Evolutionary conservation across 2,113 vertebrate genomes (phyloP).

Genomic region (Microcebus tavaratra): DNA sequence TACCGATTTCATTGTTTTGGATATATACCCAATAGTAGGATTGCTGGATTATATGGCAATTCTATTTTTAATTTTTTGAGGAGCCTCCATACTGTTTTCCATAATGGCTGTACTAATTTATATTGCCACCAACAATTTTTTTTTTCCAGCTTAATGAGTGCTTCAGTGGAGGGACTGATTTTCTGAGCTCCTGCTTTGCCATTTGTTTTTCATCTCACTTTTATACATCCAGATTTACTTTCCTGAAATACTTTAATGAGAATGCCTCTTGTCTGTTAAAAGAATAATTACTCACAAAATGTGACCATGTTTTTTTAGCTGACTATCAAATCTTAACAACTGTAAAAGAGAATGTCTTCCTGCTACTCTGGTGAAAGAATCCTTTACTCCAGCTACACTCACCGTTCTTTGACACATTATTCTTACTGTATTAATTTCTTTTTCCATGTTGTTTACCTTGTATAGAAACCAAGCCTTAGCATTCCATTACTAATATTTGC

Average conservation of each 20-base stretch:
- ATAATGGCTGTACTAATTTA: not conserved
- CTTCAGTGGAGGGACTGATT: not conserved
- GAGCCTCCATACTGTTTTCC: not conserved
- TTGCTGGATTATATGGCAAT: not conserved
- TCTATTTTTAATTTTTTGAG: not conserved
- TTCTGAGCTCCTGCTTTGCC: not conserved
- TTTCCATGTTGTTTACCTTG: not conserved
- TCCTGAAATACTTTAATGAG: not conserved
- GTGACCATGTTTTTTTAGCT: not conserved
- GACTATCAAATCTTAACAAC: not conserved
- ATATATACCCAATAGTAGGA: not conserved
- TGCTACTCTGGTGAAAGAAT: not conserved
- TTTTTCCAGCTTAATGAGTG: not conserved
- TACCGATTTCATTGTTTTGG: not conserved
- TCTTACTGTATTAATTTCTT: not conserved
- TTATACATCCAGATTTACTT: not conserved
- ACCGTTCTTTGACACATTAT: not conserved
- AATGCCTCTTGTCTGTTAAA: not conserved
- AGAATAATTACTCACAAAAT: not conserved
- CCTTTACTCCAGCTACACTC: not conserved
- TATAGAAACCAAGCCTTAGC: not conserved
- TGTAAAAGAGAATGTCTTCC: not conserved
- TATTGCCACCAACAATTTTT: not conserved
- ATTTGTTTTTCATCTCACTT: not conserved
- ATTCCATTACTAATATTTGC: not conserved